These are phyloP conservation scores for Enteromius radiatus DNA, from an alignment of 2,797 vertebrate genomes.

Conservation along the genomic window DNA sequence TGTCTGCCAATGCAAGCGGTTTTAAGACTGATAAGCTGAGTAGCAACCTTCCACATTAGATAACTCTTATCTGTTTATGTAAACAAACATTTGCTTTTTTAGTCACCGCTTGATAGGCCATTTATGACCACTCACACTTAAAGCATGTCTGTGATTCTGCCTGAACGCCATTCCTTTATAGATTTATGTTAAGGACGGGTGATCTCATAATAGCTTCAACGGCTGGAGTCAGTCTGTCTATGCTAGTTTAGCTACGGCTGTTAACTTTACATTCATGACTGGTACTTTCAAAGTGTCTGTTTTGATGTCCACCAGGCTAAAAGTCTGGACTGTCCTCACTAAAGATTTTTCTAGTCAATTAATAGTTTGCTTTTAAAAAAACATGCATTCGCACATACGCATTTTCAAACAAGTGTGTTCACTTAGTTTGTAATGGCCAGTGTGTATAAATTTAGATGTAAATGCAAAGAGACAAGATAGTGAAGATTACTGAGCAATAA, in stretches of 20 bases:
- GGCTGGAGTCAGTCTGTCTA: constrained; percentile 39
- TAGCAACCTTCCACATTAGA: constrained; percentile 72
- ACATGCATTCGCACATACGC: background rate
- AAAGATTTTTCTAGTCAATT: background rate
- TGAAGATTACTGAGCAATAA: too few species aligned
- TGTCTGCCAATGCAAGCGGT: constrained; percentile 24
- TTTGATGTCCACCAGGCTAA: background rate
- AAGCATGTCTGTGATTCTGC: constrained; percentile 39
- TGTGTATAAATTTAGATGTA: background rate
- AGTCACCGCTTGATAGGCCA: constrained; percentile 56
- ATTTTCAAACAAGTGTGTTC: background rate
- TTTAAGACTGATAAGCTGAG: constrained; percentile 70
- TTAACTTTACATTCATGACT: constrained; percentile 6
- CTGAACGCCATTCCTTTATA: constrained; percentile 28
- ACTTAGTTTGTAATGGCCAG: background rate
- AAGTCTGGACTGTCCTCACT: background rate
- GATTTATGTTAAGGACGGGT: background rate
- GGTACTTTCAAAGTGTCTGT: background rate
- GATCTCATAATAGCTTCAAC: background rate
- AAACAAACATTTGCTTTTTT: constrained; percentile 75
- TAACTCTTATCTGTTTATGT: constrained; percentile 74
- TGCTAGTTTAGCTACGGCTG: background rate
- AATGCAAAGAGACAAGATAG: background rate
- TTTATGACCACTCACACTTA: constrained; percentile 47
- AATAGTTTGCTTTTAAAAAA: background rate